Base-by-base conservation (phyloP, 2,113 vertebrate species). In the Camelus bactrianus region DNA sequence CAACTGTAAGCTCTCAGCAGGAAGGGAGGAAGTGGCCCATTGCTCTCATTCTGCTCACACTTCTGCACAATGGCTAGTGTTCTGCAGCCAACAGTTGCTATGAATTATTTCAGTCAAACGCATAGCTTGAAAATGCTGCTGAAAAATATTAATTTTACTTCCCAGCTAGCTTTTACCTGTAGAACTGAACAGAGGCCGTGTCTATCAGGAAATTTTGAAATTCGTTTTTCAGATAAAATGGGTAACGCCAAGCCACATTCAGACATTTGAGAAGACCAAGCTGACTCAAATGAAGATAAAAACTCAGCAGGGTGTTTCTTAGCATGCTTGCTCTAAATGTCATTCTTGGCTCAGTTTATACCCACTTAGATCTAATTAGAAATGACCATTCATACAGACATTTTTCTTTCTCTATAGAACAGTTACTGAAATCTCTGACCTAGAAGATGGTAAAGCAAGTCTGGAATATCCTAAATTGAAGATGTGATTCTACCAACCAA, bases 91-190 rank as follows among this genome's bases (percentile, higher is more conserved):
- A 46, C 42, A 79, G 60, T 22, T 82, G 85, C 80, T 64, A 17
- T 79, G 24, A 58, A 94, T 79, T 35, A 64, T 89, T 77, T 75
- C 65, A 69, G 82, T 54, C 82, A 75, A 64, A 22, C 52, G 10
- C 77, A 6, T 8, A 82, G 81, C 30, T 82, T 30, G 64, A 85
- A 85, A 92, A 79, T 14, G 76, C 6, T 65, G 8, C 48, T 69
- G 42, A 76, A 82, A 94, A 81, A 85, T 56, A 79, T 26, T 46
- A 67, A 62, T 80, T 75, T 46, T 48, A 81, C 48, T 92, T 95
- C 42, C 38, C 46, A 73, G 26, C 19, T 91, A 81, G 26, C 4
- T 83, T 93, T 77, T 30, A 77, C 20, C 35, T 72, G 2, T 62
- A 48, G 46, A 87, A 15, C 9, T 77, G 46, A 65, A 67, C 52